phyloP scores from a whole-genome alignment of 1,140 invertebrate genomes.

The Cyphomyrmex costatus region DNA sequence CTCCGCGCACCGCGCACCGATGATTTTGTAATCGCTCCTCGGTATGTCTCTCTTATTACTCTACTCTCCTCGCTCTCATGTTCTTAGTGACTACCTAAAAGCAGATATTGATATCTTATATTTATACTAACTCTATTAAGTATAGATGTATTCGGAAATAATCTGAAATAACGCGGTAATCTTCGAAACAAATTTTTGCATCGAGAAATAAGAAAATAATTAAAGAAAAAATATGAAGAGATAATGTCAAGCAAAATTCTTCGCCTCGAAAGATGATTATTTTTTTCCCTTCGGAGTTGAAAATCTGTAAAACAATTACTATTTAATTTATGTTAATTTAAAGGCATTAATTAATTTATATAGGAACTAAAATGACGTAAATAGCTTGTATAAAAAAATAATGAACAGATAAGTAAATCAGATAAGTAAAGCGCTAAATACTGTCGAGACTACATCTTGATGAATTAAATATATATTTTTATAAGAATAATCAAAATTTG shows the following conservation, averaged over 20 bases:
- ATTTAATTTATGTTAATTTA: no score
- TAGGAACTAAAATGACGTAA: no score
- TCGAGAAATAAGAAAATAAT: not conserved
- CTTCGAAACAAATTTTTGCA: not conserved
- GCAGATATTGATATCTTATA: not conserved
- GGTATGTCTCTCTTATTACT: conserved; percentile 1
- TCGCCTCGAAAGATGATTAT: not conserved
- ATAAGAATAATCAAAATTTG: no score
- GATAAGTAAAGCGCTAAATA: no score
- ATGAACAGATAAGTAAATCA: no score
- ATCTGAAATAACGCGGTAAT: not conserved
- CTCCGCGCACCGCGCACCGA: not conserved
- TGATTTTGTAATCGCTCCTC: conserved; percentile 31
- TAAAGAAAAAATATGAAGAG: not conserved
- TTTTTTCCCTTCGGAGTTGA: no score
- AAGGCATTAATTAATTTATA: no score
- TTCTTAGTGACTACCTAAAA: not conserved
- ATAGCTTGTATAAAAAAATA: no score
- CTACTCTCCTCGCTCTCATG: not conserved
- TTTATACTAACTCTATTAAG: not conserved
- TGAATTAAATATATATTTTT: no score
- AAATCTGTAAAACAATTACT: no score
- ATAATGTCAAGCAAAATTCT: not conserved
- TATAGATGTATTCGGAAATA: not conserved
- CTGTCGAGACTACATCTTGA: no score